Base-by-base conservation (phyloP, 2,888 invertebrate species). In the Escarpia spicata region DNA sequence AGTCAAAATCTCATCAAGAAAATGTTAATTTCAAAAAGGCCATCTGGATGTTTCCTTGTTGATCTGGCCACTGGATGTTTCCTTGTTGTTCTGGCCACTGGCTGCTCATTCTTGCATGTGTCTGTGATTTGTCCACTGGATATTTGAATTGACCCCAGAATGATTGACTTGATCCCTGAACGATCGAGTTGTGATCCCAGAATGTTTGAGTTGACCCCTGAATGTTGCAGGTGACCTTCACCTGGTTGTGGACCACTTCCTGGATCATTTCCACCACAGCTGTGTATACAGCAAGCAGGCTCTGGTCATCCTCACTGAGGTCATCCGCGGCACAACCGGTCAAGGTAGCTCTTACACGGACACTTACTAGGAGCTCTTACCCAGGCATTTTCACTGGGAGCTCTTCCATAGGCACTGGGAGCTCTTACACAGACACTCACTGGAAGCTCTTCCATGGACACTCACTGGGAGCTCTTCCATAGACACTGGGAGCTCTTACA, bases 231-330 rank as follows among this genome's bases (percentile, higher is more conserved):
- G 96, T 60, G 95, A 96, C 92, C 93, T 95, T 4, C 94, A 94
- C 58, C 93, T 96, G 8, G 92, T 96, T 26, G 94, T 95, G 19
- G 96, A 96, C 92, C 95, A 95, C 93, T 95, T 96, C 91, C 93
- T 96, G 93, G 96, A 96, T 44, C 92, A 95, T 43, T 95, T 95
- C 92, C 95, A 95, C 91, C 95, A 95, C 92, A 95, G 95, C 44
- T 92, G 93, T 26, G 93, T 95, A 43, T 95, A 95, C 93, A 94
- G 95, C 92, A 94, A 95, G 94, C 95, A 95, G 92, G 95, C 95
- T 3, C 94, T 95, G 8, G 93, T 95, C 58, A 94, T 96, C 89
- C 94, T 96, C 75, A 96, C 95, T 94, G 95, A 96, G 91, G 93
- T 96, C 8, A 93, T 96, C 92, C 90, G 95, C n/a, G 96, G 96